These are phyloP conservation scores for Crepidodera aurea DNA, from an alignment of 2,888 invertebrate species.

Conservation along the genomic window DNA sequence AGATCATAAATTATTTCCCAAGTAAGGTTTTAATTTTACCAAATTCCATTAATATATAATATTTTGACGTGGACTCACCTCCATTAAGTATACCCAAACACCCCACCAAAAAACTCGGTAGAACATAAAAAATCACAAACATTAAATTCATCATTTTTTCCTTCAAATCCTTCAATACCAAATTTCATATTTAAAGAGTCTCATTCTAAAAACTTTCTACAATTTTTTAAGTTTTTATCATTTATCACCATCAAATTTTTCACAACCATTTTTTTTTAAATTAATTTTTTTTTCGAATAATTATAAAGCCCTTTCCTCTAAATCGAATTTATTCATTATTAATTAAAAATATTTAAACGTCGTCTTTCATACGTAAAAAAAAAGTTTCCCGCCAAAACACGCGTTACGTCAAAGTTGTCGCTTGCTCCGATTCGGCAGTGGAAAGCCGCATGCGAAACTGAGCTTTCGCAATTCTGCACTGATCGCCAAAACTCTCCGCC, in stretches of 20 bases:
- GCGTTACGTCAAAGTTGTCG: conserved; percentile 33
- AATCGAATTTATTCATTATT: conserved; percentile 11
- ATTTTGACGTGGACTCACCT: conserved; percentile 39
- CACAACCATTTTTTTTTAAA: not conserved
- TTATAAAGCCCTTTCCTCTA: too few species aligned
- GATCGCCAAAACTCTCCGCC: conserved; percentile 36
- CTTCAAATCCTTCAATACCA: conserved; percentile 2
- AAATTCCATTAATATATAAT: too few species aligned
- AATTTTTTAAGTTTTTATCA: not conserved
- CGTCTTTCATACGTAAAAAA: conserved; percentile 4
- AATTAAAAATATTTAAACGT: too few species aligned
- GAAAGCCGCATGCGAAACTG: conserved; percentile 31
- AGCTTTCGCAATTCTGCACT: conserved; percentile 41
- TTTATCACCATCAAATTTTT: not conserved
- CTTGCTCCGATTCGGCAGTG: conserved; percentile 25
- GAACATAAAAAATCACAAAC: conserved; percentile 34
- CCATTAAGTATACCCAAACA: conserved; percentile 45
- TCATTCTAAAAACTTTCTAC: not conserved
- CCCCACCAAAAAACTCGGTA: conserved; percentile 36
- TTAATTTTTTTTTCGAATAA: too few species aligned
- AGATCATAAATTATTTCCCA: too few species aligned
- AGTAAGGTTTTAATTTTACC: too few species aligned
- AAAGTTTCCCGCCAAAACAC: conserved; percentile 38
- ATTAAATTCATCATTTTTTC: conserved; percentile 34
- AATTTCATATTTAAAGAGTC: not conserved